A percentile compares a stretch with the other conserved stretches of the same genome.
Evolutionary conservation across 2,888 invertebrate species (phyloP).

Genomic region (Nemurella pictetii): DNA sequence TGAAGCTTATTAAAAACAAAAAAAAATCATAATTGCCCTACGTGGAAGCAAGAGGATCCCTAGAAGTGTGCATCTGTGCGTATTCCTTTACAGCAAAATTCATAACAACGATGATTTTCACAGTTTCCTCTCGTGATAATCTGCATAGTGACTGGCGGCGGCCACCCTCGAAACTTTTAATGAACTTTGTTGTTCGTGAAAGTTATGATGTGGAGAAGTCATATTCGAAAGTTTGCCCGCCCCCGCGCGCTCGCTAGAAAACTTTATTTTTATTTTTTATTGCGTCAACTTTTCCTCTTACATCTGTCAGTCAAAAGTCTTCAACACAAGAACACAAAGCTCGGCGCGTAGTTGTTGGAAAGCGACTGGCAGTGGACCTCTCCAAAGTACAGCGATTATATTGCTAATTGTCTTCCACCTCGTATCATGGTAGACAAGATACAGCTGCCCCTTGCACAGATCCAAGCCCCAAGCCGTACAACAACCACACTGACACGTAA

Average conservation of each 20-base stretch:
- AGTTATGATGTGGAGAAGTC: background rate
- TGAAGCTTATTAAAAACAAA: too few relatives aligned
- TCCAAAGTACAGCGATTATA: too few relatives aligned
- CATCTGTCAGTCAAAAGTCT: background rate
- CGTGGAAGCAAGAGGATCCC: too few relatives aligned
- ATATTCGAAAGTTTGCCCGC: background rate
- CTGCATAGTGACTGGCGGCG: background rate
- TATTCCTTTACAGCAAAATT: background rate
- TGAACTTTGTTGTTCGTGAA: background rate
- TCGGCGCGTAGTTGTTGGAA: too few relatives aligned
- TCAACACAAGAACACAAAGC: too few relatives aligned
- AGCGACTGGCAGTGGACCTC: too few relatives aligned
- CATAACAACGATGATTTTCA: background rate
- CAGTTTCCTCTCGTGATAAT: background rate
- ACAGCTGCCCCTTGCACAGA: too few relatives aligned
- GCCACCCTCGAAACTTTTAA: background rate
- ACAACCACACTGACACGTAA: too few relatives aligned
- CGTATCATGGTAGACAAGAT: too few relatives aligned
- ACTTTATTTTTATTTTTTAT: background rate
- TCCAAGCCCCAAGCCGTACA: too few relatives aligned
- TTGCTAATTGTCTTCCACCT: too few relatives aligned
- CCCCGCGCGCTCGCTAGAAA: background rate
- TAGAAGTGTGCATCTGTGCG: background rate
- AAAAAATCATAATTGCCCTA: too few relatives aligned
- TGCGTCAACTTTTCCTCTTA: background rate